phyloP scores from a whole-genome alignment of 2,113 vertebrate species.

The Jacana jacana region DNA sequence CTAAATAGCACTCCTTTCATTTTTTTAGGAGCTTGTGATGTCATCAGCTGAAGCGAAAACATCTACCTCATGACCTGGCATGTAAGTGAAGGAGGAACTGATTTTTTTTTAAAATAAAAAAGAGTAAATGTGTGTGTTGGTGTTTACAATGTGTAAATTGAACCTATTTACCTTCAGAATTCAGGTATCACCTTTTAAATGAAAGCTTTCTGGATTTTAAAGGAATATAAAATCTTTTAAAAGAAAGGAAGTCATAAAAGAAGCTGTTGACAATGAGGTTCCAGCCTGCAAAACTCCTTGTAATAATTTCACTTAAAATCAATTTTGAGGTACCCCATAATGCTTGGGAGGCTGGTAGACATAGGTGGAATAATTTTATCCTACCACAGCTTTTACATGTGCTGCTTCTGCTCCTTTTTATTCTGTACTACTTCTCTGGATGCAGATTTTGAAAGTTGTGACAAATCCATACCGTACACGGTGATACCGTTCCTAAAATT shows the following conservation, averaged over 20 bases:
- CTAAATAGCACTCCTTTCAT: conserved; percentile 63
- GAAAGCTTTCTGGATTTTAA: conserved; percentile 31
- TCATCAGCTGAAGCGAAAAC: conserved; percentile 63
- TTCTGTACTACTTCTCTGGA: neutral
- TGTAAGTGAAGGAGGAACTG: conserved; percentile 63
- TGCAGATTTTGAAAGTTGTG: neutral
- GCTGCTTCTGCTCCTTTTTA: neutral
- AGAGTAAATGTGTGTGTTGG: neutral
- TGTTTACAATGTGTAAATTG: conserved; percentile 44
- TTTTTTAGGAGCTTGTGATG: conserved; percentile 69
- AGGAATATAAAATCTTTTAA: conserved; percentile 12
- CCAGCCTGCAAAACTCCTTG: neutral
- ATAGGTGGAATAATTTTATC: neutral
- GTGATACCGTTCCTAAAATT: conserved; percentile 21
- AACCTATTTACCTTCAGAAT: neutral
- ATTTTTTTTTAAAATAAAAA: neutral
- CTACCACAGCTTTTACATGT: neutral
- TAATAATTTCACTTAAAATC: neutral
- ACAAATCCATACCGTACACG: neutral
- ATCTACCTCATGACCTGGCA: conserved; percentile 58
- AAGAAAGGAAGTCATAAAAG: conserved; percentile 37
- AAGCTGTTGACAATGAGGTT: conserved; percentile 6
- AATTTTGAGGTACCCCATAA: neutral
- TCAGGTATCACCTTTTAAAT: neutral
- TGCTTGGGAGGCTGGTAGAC: neutral